phyloP scores from a whole-genome alignment of 2,888 invertebrate species.

The Ophioninae sp. region DNA sequence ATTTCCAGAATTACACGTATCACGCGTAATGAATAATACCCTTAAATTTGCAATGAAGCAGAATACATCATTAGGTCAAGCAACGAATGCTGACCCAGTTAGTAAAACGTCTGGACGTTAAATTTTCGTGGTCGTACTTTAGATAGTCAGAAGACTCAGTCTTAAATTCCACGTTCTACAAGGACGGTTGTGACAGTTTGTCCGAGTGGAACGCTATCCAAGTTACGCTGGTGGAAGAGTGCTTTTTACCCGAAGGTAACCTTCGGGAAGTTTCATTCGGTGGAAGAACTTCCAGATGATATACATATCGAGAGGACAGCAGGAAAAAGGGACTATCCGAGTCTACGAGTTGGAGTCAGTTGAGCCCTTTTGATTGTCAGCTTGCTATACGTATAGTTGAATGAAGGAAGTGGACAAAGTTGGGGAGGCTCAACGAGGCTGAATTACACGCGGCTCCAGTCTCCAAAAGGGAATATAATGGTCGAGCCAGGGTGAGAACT shows the following conservation, averaged over 20 bases:
- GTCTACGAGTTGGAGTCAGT: background rate
- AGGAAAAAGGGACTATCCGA: background rate
- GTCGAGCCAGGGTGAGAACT: slow-evolving; percentile 62
- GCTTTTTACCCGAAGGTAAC: slow-evolving; percentile 25
- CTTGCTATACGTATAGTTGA: slow-evolving; percentile 6
- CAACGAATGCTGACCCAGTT: slow-evolving; percentile 3
- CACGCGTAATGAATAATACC: background rate
- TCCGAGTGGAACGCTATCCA: background rate
- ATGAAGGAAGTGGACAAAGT: slow-evolving; percentile 20
- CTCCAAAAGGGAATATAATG: slow-evolving; percentile 68
- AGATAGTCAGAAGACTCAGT: slow-evolving; percentile 6
- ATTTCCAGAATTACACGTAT: background rate
- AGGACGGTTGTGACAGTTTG: slow-evolving; percentile 23
- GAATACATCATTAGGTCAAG: background rate
- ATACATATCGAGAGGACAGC: background rate
- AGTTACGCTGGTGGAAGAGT: slow-evolving; percentile 27
- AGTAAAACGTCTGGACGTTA: slow-evolving; percentile 11
- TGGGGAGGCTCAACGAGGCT: slow-evolving; percentile 40
- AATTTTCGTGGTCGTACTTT: slow-evolving; percentile 5
- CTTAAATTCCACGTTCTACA: slow-evolving; percentile 11
- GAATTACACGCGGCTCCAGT: slow-evolving; percentile 58
- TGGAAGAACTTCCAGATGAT: slow-evolving; percentile 6
- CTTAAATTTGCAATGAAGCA: background rate
- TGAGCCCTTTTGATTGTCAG: background rate
- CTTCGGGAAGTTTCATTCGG: slow-evolving; percentile 21